Evolutionary conservation across 2,113 vertebrate genomes (phyloP), one percentile per base, ranked within the genome.

Genomic region (Orthonyx spaldingii): DNA sequence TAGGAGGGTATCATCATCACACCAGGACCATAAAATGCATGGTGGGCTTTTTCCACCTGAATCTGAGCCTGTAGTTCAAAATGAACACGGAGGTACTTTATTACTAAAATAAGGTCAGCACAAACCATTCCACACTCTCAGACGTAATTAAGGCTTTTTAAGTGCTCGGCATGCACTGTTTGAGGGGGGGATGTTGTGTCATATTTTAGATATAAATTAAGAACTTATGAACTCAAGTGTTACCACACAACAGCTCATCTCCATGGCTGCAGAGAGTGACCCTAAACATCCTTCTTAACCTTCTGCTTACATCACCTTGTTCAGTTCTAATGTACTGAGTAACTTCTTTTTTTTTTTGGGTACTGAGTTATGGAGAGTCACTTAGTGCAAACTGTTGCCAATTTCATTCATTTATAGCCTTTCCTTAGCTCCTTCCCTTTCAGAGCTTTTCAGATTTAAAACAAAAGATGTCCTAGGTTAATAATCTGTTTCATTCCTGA

Each of bases 131-230:
- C 9, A 11, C 32, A 6, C 10, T 81, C 50, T 56, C 52, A 68
- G 46, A 35, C 28, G 16, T 6, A 81, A 72, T 56, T 63, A 70
- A 65, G 10, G n/a, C 6, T 49, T 72, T 72, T 60, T 12, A 79
- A 87, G 15, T 13, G 37, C 11, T 24, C 78, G 23, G 22, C 4
- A 47, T 13, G 14, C 30, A 46, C 12, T 22, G 3, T 39, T 60
- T 20, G 2, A 3, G 33, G 1, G 10, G 11, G 22, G 8, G 4
- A 1, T 15, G 19, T 53, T 52, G 23, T 16, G 11, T 50, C 3
- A 2, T 18, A 14, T n/a, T 61, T 68, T 9, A 32, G 23, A 26
- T 8, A 46, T 17, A 66, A 65, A 69, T 90, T 42, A 53, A 72
- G 35, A 50, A 41, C n/a, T 2, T 21, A 56, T 7, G 4, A 70